A percentile compares a stretch with the other conserved stretches of the same genome.
Evolutionary conservation across 64 coral and sea anemone species (phyloP).

Genomic region (Orbicella faveolata): DNA sequence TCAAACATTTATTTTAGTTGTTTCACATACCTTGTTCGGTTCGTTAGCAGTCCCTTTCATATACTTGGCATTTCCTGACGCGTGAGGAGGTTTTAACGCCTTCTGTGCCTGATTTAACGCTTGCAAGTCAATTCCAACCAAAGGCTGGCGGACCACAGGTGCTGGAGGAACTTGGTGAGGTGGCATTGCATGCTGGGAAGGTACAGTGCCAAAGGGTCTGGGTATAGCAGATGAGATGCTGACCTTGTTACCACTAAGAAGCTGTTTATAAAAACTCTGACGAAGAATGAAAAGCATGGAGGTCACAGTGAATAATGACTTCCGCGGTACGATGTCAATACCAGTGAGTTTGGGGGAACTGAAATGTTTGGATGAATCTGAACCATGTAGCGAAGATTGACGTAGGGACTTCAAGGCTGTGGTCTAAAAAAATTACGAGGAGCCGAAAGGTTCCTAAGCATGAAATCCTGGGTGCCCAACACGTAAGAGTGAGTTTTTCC

Average conservation of each 20-base stretch:
- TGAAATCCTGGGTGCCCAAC: no score
- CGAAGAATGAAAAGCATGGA: neutral
- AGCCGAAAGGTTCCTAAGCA: no score
- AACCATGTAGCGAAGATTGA: no score
- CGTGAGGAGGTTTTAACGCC: constrained; percentile 38
- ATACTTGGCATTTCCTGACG: constrained; percentile 51
- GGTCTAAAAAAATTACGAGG: no score
- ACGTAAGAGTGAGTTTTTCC: no score
- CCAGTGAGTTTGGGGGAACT: no score
- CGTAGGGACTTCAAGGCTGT: no score
- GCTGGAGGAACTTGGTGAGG: constrained; percentile 13
- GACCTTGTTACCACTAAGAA: constrained; percentile 59
- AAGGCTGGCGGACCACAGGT: constrained; percentile 22
- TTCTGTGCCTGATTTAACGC: constrained; percentile 49
- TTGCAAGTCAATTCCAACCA: constrained; percentile 38
- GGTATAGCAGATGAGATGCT: constrained; percentile 50
- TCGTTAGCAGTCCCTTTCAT: constrained; percentile 19
- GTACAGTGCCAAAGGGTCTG: neutral
- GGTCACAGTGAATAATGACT: neutral
- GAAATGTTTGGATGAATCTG: no score
- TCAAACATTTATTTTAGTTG: neutral
- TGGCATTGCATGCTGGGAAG: neutral
- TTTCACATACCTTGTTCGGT: neutral
- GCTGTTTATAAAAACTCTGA: constrained; percentile 76
- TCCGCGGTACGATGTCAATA: no score